These are phyloP conservation scores for Cephalopachus bancanus DNA, from an alignment of 2,797 vertebrate genomes.

Conservation along the genomic window DNA sequence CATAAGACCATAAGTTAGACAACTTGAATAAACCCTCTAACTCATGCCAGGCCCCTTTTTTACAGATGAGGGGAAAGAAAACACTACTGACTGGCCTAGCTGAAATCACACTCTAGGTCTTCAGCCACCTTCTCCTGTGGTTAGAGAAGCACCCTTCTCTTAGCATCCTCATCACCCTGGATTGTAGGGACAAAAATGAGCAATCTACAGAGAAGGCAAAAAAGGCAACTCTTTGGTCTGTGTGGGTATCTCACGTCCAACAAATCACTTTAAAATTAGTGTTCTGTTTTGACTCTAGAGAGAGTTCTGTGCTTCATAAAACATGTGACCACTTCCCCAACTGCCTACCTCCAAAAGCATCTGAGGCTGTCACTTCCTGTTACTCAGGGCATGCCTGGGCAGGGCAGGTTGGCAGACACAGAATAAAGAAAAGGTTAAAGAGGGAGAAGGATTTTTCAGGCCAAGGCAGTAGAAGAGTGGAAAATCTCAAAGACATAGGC, in stretches of 20 bases:
- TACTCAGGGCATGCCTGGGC: not conserved
- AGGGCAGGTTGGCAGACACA: not conserved
- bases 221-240: not conserved
- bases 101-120: not conserved
- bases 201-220: not conserved
- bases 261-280: not conserved
- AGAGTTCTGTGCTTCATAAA: not conserved
- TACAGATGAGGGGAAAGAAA: not conserved
- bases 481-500: not conserved
- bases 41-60: not conserved
- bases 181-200: not conserved
- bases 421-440: not conserved
- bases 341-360: not conserved
- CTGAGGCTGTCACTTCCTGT: not conserved
- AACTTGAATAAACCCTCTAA: not conserved
- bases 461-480: not conserved
- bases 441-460: too few relatives aligned
- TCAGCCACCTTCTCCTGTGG: too few relatives aligned
- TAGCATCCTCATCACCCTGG: not conserved
- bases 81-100: too few relatives aligned
- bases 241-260: not conserved
- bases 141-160: not conserved
- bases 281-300: not conserved
- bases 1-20: not conserved
- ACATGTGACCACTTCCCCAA: not conserved